Base-by-base conservation (phyloP, 2,113 vertebrate species). In the Haliaeetus leucogaster region DNA sequence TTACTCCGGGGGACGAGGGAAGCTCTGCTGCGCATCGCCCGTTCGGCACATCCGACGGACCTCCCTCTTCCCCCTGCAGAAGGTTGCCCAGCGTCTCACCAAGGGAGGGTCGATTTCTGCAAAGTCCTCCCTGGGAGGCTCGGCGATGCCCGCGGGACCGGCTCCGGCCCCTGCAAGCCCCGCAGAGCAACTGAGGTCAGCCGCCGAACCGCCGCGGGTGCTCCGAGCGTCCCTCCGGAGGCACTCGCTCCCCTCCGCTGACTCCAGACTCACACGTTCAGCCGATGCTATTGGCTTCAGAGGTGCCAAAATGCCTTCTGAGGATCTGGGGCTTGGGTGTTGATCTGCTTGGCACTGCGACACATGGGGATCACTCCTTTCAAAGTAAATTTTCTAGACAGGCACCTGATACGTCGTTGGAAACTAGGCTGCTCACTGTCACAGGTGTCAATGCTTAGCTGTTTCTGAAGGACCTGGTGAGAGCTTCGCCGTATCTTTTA, bases 271-370 rank as follows among this genome's bases (percentile, higher is more conserved):
- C 14, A 4, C 14, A 3, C 38, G 0, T 11, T 18, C 21, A 53
- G 47, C 34, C 83, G 2, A 40, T 19, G 21, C 70, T 19, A 2
- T 16, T 4, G 48, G 26, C 42, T 63, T 16, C 65, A 12, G 55
- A 42, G 83, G 45, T 14, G 50, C 59, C 76, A 21, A 65, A 74
- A 83, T 32, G 10, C 29, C 52, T 45, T 0, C 15, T 0, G 23
- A 32, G 56, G 81, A 56, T 17, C 25, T 6, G 40, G 45, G 61
- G 40, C 79, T 48, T 5, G 58, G 62, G 50, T 3, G 30, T 22
- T 6, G 70, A 5, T 40, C 50, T 15, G 34, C 67, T 32, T 2
- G 4, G n/a, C 26, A 2, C 43, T 0, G n/a, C 3, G 2, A 40
- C 82, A 40, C 16, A 1, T 26, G 21, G 43, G 66, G 65, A 74